Conservation (phyloP, 2,113 vertebrate species). For the Sinosuthora webbiana region DNA sequence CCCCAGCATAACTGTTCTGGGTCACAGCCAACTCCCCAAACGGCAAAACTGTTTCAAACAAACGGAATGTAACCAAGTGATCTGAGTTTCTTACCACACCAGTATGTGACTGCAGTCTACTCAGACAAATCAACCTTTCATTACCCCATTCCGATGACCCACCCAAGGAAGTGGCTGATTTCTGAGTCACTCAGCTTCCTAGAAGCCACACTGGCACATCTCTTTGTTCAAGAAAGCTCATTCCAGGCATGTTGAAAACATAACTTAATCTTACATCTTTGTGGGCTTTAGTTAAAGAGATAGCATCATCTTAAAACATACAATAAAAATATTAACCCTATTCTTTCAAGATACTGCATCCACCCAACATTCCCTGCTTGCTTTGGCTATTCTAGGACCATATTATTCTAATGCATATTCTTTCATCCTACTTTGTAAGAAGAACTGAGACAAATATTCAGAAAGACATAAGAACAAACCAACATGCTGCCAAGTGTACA, state of each 20-base stretch:
- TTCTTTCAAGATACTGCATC: not conserved
- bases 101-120: not conserved
- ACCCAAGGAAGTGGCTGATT: not conserved
- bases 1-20: not conserved
- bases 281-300: not conserved
- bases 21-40: not conserved
- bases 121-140: slow-evolving; percentile 2
- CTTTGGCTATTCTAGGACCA: not conserved
- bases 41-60: not conserved
- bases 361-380: not conserved
- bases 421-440: not conserved
- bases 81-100: not conserved
- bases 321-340: not conserved
- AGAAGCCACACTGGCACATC: not conserved
- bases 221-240: not conserved
- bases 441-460: not conserved
- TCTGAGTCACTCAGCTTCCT: slow-evolving; percentile 27
- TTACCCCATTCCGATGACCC: not conserved
- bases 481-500: not conserved
- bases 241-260: not conserved
- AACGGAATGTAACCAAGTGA: not conserved
- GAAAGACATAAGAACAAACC: not conserved
- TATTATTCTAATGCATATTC: not conserved
- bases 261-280: not conserved
- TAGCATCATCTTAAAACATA: not conserved